Conservation (phyloP, 2,113 vertebrate genomes). For the Oreocharis arfaki region DNA sequence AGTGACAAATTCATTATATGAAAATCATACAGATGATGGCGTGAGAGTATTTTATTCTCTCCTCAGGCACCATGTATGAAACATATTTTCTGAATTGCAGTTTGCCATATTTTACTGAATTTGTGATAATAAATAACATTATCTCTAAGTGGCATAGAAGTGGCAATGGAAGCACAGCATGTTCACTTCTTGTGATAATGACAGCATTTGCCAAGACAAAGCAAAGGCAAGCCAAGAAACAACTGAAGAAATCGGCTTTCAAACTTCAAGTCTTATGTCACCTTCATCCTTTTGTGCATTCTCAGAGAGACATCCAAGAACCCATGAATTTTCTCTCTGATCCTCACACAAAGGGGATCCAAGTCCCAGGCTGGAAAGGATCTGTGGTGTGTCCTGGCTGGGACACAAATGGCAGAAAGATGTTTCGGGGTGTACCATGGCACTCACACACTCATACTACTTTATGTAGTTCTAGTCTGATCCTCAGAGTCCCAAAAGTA, state of each 20-base stretch:
- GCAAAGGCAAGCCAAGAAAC: not conserved
- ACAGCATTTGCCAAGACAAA: not conserved
- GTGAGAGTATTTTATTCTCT: not conserved
- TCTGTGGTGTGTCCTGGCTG: not conserved
- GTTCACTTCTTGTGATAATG: not conserved
- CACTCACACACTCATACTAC: not conserved
- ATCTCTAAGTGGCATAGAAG: not conserved
- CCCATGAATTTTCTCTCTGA: rapidly evolving
- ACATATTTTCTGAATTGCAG: not conserved
- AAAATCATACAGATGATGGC: not conserved
- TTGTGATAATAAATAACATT: not conserved
- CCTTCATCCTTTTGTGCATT: not conserved
- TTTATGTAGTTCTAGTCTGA: not conserved
- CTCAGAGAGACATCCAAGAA: not conserved
- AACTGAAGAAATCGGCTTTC: not conserved
- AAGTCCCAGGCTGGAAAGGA: not conserved
- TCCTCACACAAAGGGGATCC: not conserved
- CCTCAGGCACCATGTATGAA: not conserved
- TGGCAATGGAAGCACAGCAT: not conserved
- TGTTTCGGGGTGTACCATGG: not conserved
- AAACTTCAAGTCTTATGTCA: not conserved
- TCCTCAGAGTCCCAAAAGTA: not conserved
- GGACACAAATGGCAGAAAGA: not conserved
- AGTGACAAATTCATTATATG: not conserved
- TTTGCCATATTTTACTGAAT: constrained; percentile 29